A percentile compares a stretch with the other conserved stretches of the same genome.
Conservation (phyloP, 37 sponge, comb jelly and placozoan genomes). For the Amphimedon queenslandica region DNA sequence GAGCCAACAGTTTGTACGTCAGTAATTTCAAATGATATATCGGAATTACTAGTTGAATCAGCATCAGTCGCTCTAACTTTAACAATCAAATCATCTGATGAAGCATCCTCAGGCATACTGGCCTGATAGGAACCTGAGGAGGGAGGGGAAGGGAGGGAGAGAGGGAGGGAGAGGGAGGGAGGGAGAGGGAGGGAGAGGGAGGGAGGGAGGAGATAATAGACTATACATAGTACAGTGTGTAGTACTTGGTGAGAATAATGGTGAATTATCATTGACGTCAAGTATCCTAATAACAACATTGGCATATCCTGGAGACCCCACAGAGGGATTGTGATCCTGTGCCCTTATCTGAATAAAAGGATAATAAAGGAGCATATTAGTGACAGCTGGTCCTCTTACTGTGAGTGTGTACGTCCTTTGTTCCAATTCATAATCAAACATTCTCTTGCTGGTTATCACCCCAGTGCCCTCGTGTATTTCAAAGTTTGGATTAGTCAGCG, state of each 20-base stretch:
- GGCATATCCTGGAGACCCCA: background rate
- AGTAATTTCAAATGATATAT: slow-evolving; percentile 13
- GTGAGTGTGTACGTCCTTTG: slow-evolving; percentile 19
- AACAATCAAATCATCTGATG: background rate
- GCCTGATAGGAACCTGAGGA: background rate
- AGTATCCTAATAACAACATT: slow-evolving; percentile 15
- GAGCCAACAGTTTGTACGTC: background rate
- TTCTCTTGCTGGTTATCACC: background rate
- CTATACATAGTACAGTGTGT: background rate
- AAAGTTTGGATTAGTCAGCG: background rate
- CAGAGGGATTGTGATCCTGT: slow-evolving; percentile 19
- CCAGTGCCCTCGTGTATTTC: slow-evolving; percentile 13
- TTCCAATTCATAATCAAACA: slow-evolving; percentile 30
- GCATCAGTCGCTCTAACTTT: slow-evolving; percentile 20
- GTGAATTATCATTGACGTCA: slow-evolving; percentile 43
- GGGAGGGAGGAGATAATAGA: background rate
- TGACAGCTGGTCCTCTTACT: no score
- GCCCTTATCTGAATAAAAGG: slow-evolving; percentile 21
- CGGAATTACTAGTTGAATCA: slow-evolving; percentile 13
- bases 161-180: background rate
- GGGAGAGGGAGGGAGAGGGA: background rate
- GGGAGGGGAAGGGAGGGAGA: background rate
- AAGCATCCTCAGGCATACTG: slow-evolving; percentile 28
- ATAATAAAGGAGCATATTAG: no score
- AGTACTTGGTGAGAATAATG: background rate